Evolutionary conservation across 2,113 vertebrate genomes (phyloP).

Genomic region (Pomatorhinus ruficollis): DNA sequence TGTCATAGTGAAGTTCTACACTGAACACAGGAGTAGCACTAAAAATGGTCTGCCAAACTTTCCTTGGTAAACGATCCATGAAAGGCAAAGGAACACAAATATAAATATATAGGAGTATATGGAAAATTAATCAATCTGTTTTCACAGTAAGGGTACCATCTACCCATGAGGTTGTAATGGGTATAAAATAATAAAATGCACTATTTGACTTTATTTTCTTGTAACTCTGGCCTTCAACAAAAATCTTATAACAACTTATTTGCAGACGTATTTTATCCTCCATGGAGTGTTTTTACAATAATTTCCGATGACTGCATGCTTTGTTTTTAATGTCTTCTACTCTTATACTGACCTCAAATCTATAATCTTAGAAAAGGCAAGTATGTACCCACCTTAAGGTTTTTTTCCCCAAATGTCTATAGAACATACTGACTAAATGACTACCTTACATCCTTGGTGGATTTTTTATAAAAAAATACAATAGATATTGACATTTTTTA

Average conservation of each 20-base stretch:
- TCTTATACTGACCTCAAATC: not conserved
- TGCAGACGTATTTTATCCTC: not conserved
- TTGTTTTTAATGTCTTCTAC: not conserved
- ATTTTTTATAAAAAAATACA: not conserved
- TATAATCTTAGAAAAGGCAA: not conserved
- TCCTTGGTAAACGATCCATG: not conserved
- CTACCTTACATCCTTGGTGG: not conserved
- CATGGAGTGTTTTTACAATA: not conserved
- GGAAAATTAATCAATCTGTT: not conserved
- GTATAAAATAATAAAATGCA: conserved; percentile 56
- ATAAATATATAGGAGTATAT: not conserved
- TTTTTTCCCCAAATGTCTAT: not conserved
- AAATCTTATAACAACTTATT: not conserved
- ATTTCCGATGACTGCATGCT: not conserved
- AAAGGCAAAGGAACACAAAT: conserved; percentile 32
- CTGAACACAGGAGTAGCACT: not conserved
- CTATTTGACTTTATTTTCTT: conserved; percentile 64
- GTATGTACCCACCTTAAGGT: not conserved
- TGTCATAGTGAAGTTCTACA: not conserved
- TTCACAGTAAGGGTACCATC: not conserved
- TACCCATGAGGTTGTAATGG: not conserved
- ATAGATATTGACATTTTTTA: not conserved
- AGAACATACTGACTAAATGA: not conserved
- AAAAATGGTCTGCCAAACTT: not conserved
- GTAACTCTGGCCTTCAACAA: conserved; percentile 52